Base-by-base conservation (phyloP, 2,113 vertebrate genomes). In the Ahaetulla prasina region DNA sequence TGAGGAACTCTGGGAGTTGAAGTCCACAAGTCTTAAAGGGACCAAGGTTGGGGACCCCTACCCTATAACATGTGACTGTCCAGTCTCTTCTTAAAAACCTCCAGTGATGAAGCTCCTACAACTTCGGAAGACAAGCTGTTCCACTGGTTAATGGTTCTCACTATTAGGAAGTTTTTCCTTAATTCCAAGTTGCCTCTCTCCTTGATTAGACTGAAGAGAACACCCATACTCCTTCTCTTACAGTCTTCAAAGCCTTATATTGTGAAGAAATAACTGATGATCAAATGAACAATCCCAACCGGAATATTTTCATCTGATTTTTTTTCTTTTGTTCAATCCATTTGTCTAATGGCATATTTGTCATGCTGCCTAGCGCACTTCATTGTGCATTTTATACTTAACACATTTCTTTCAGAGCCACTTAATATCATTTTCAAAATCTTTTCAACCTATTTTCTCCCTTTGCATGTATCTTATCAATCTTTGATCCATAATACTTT, bases 401-500 rank as follows among this genome's bases (percentile, higher is more conserved):
- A 90, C 5, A 87, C 22, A 20, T 93, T 95, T 87, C 86, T 92
- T 94, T 95, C 86, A 85, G 89, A 94, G 54, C 2, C 50, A 91
- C 43, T 93, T 93, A 94, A 91, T 89, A 88, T 74, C 18, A 91
- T 94, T 92, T 95, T 91, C 63, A 84, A 94, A 54, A 90, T 94
- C 39, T 92, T 89, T 45, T 0, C 0, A 87, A 90, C 1, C 4
- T 94, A 1, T 92, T 94, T 96, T 93, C 55, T 94, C 95, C 12
- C 20, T 22, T 35, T 88, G 35, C 9, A 3, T 88, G 0, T 93
- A 93, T 94, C 90, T 94, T 96, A 91, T 90, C 93, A 92, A 92
- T 95, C 92, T 95, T 94, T 95, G 86, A 92, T 94, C 85, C 20
- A 0, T 85, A 93, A 94, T 39, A 91, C 25, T 91, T 96, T 93